Evolutionary conservation across 2,888 invertebrate genomes (phyloP).

Genomic region (Plemyria rubiginata): DNA sequence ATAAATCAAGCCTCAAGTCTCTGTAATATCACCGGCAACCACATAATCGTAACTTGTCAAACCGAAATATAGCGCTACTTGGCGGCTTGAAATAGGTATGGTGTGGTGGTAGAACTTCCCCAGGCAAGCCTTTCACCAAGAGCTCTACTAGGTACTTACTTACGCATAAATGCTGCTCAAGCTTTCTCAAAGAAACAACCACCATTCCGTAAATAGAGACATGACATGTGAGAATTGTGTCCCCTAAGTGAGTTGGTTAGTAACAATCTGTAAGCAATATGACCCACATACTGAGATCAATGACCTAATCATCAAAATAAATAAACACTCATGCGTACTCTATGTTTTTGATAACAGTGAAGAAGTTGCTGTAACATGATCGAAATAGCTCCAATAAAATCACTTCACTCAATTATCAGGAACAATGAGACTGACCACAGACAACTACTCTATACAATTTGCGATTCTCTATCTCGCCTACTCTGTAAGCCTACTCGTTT

Average conservation of each 20-base stretch:
- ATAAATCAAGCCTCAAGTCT: no score
- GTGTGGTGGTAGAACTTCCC: no score
- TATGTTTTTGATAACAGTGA: neutral
- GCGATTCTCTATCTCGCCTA: slow-evolving; percentile 46
- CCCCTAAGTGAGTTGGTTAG: neutral
- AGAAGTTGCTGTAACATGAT: neutral
- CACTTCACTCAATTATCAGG: slow-evolving; percentile 13
- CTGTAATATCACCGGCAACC: no score
- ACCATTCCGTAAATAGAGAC: no score
- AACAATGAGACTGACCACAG: slow-evolving; percentile 56
- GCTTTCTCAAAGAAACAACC: no score
- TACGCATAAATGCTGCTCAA: no score
- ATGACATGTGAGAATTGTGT: neutral
- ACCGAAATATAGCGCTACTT: no score
- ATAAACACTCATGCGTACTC: neutral
- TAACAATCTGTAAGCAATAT: slow-evolving; percentile 15
- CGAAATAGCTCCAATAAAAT: slow-evolving; percentile 11
- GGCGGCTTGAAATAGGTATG: no score
- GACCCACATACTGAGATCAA: slow-evolving; percentile 22
- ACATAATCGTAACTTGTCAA: no score
- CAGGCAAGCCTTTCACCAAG: no score
- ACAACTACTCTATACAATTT: slow-evolving; percentile 50
- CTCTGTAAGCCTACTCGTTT: slow-evolving; percentile 58
- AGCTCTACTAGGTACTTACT: no score
- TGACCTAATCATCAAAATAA: slow-evolving; percentile 12